Evolutionary conservation across 2,113 vertebrate species (phyloP), one percentile per base, ranked within the genome.

Genomic region (Myotis lucifugus): DNA sequence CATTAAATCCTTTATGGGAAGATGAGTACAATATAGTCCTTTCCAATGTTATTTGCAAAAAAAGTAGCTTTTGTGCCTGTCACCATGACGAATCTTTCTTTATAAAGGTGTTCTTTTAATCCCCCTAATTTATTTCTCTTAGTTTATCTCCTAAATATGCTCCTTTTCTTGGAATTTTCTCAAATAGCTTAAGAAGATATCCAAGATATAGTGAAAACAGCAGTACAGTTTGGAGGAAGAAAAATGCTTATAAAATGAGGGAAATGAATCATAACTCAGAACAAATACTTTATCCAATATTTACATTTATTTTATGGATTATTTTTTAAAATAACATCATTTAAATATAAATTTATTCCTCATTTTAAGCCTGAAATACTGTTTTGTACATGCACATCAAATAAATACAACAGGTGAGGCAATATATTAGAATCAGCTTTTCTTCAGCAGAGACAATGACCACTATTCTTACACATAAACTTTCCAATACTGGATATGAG

Each of bases 131-230:
- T 52, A 72, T 48, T 17, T 10, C 54, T 52, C 56, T 77, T 34
- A 52, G 32, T 79, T 50, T 73, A 79, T 40, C 25, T 93, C 72
- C 78, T 83, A 82, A 92, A 76, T 82, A 84, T 94, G n/a, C 1
- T 91, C 50, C 34, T 90, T 94, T 76, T 48, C 59, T 94, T 90
- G n/a, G 52, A 90, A 89, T 56, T 78, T 93, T 81, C 89, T 91
- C 79, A 93, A 27, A 25, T 50, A 85, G 50, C 2, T 95, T 86
- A 72, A 76, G 50, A 89, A 84, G 23, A 2, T 48, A 89, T 69
- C 48, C 14, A 93, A 94, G 42, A 56, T 70, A 94, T 0, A 86
- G 40, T 81, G 52, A 88, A 92, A 93, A 32, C 3, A 34, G 14
- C 0, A 69, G 29, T 56, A 25, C 0, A 70, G 23, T 59, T 74